A percentile compares a stretch with the other conserved stretches of the same genome.
These are phyloP conservation scores for Perdita meconis DNA, from an alignment of 2,888 invertebrate species.

Conservation along the genomic window DNA sequence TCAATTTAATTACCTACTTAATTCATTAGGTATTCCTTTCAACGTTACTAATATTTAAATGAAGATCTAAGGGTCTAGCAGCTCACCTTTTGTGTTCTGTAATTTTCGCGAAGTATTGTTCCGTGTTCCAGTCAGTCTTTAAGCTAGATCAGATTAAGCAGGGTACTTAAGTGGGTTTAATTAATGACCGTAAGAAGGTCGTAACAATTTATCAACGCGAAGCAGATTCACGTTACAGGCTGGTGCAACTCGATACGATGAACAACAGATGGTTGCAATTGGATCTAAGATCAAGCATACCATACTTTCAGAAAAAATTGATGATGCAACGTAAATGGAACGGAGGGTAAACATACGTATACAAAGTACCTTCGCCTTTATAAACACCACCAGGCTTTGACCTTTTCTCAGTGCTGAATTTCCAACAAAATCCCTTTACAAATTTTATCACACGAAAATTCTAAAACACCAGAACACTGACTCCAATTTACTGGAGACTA, in stretches of 20 bases:
- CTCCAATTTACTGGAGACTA: no score
- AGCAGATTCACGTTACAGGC: constrained; percentile 62
- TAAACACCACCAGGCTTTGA: no score
- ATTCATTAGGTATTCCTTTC: no score
- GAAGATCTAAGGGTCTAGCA: not conserved
- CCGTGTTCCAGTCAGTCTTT: constrained; percentile 11
- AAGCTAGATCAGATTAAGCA: constrained; percentile 54
- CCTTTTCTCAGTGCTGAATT: no score
- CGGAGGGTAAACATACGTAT: constrained; percentile 11
- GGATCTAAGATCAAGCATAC: constrained; percentile 75
- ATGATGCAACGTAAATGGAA: constrained; percentile 35
- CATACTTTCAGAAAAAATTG: constrained; percentile 8
- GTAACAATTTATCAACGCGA: constrained; percentile 66
- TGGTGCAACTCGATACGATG: constrained; percentile 65
- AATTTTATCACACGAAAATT: no score
- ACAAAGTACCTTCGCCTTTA: no score
- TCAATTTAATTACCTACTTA: no score
- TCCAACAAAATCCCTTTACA: no score
- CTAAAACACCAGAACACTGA: no score
- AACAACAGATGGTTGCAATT: constrained; percentile 68
- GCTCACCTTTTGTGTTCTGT: no score
- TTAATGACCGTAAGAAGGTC: constrained; percentile 65
- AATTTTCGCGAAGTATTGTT: not conserved
- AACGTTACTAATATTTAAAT: not conserved
- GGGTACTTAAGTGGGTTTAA: constrained; percentile 56